Conservation (phyloP, 2,797 vertebrate species). For the Ambastaia sidthimunki region DNA sequence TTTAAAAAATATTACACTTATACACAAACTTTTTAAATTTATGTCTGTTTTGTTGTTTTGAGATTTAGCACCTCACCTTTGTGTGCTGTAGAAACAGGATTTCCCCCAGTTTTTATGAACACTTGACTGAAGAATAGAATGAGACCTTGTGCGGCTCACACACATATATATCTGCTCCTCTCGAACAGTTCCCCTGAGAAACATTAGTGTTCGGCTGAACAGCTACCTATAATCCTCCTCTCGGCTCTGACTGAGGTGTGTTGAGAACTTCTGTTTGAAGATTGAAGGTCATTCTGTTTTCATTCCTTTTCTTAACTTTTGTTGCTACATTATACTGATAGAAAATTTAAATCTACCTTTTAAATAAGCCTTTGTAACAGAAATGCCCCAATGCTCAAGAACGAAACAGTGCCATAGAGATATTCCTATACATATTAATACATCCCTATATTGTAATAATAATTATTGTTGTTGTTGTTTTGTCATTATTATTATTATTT, state of each 20-base stretch:
- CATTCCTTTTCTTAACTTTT: neutral
- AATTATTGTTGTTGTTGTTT: too few species aligned
- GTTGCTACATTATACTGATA: neutral
- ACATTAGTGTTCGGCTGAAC: slow-evolving; percentile 1
- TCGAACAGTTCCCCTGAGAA: slow-evolving; percentile 48
- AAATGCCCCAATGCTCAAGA: neutral
- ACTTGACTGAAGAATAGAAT: slow-evolving; percentile 59
- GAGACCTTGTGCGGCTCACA: slow-evolving; percentile 62
- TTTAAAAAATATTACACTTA: neutral
- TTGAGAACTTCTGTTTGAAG: neutral
- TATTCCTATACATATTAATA: neutral
- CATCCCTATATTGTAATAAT: too few species aligned
- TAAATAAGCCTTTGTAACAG: neutral
- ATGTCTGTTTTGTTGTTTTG: slow-evolving; percentile 17
- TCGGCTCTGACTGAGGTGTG: neutral
- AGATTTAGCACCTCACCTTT: slow-evolving; percentile 51
- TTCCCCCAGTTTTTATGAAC: slow-evolving; percentile 67
- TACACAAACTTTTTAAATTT: neutral
- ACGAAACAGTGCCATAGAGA: neutral
- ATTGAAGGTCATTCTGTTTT: neutral
- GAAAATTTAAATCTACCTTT: neutral
- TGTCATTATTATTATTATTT: too few species aligned
- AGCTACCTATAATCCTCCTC: slow-evolving; percentile 7
- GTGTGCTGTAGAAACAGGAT: slow-evolving; percentile 61
- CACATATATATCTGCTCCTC: slow-evolving; percentile 69